Evolutionary conservation across 2,113 vertebrate species (phyloP).

Genomic region (Upupa epops): DNA sequence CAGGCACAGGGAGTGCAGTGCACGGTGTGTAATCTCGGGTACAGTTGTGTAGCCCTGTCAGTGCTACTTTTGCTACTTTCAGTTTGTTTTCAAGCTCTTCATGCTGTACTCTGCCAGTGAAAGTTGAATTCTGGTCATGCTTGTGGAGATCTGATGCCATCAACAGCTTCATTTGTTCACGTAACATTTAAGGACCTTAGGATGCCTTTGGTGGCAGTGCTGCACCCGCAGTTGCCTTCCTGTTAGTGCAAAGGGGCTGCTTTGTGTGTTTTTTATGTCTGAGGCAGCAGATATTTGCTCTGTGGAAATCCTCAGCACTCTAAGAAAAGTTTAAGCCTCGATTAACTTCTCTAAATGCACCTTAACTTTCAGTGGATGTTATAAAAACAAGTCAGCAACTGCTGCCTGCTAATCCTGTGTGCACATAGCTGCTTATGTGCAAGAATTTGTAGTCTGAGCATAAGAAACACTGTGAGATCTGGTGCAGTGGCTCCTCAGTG

Average conservation of each 20-base stretch:
- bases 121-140: background rate
- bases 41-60: background rate
- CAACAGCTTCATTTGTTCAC: background rate
- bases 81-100: background rate
- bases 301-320: background rate
- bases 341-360: background rate
- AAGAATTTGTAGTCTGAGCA: background rate
- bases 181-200: accelerated
- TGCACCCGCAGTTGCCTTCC: background rate
- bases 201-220: background rate
- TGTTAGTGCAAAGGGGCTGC: background rate
- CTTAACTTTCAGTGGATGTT: background rate
- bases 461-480: accelerated
- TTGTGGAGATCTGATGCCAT: background rate
- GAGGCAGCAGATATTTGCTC: background rate
- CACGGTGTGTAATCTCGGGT: accelerated
- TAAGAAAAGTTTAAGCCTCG: background rate
- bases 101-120: accelerated
- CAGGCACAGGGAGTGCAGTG: background rate
- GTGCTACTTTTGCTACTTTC: background rate
- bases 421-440: background rate
- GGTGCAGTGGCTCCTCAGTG: background rate
- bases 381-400: background rate
- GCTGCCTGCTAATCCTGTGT: background rate
- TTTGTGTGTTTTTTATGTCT: background rate